Base-by-base conservation (phyloP, 35 echinoderm and acorn worm genomes). In the Acanthaster planci region DNA sequence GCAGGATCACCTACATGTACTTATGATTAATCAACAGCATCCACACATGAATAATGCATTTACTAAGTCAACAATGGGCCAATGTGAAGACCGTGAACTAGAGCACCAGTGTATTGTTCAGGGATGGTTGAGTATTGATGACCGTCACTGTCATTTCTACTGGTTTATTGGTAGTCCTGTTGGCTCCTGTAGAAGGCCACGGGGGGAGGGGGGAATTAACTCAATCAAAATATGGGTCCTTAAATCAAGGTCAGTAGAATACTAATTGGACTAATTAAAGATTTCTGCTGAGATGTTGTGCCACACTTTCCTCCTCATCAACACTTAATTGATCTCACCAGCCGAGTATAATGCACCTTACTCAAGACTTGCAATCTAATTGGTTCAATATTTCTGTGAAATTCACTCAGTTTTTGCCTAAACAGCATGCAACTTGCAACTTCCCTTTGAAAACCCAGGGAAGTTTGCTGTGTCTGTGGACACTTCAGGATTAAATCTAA, bases 51-150 rank as follows among this genome's bases (percentile, higher is more conserved):
- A 72, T 72, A 72, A 72, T 72, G 64, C 22, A 72, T 72, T 14
- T 26, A 72, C 30, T 72, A 72, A 72, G 64, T 34, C 23, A 72
- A 72, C 64, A 72, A 72, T 72, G 64, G 64, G 64, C 64, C 64
- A 72, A 72, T 29, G 64, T 72, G 29, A 35, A 34, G 34, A 26
- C 34, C 34, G 30, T 10, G 12, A 6, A 47, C 42, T 47, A 12
- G 12, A 4, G 42, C 42, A 47, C 42, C 42, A 47, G 12, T 47
- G 42, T 12, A 47, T 47, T 47, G 42, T 47, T n/a, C 4, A 47
- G 4, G 4, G 42, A 47, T 47, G 42, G 42, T 12, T 47, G 4
- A 12, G 42, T 47, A 47, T 47, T 47, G 42, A 47, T 47, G 42
- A 47, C 42, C 12, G 4, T 47, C 42, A 47, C 42, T 12, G 42